A percentile compares a stretch with the other conserved stretches of the same genome.
Evolutionary conservation across 2,113 vertebrate species (phyloP).

Genomic region (Eira barbara): DNA sequence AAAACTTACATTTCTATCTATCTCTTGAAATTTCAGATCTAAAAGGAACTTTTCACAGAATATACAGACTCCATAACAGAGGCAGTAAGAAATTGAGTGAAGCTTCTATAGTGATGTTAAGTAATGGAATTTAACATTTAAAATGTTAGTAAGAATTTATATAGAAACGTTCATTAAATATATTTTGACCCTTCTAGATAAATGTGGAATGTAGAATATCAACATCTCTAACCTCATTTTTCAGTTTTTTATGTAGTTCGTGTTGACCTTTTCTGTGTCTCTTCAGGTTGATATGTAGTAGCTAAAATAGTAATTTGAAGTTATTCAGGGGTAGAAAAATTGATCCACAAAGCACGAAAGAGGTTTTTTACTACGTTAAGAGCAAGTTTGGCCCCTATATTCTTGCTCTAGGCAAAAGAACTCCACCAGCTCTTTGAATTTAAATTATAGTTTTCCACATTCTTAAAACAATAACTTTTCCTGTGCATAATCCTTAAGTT

Average conservation of each 20-base stretch:
- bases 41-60: background rate
- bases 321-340: background rate
- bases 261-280: background rate
- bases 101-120: background rate
- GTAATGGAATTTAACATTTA: background rate
- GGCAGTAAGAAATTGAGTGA: background rate
- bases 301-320: constrained; percentile 26
- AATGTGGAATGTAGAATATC: background rate
- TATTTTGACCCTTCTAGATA: background rate
- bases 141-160: background rate
- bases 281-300: constrained; percentile 5
- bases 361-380: background rate
- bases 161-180: background rate
- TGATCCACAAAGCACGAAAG: background rate
- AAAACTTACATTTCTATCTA: background rate
- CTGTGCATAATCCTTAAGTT: background rate
- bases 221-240: background rate
- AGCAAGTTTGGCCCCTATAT: background rate
- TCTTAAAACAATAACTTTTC: constrained; percentile 20
- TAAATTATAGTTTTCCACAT: constrained; percentile 11
- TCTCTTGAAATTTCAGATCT: background rate
- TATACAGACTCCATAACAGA: background rate
- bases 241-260: background rate
- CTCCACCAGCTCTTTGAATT: background rate
- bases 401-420: background rate